Evolutionary conservation across 2,797 vertebrate species (phyloP), one percentile per base, ranked within the genome.

Genomic region (Cyprinella venusta): DNA sequence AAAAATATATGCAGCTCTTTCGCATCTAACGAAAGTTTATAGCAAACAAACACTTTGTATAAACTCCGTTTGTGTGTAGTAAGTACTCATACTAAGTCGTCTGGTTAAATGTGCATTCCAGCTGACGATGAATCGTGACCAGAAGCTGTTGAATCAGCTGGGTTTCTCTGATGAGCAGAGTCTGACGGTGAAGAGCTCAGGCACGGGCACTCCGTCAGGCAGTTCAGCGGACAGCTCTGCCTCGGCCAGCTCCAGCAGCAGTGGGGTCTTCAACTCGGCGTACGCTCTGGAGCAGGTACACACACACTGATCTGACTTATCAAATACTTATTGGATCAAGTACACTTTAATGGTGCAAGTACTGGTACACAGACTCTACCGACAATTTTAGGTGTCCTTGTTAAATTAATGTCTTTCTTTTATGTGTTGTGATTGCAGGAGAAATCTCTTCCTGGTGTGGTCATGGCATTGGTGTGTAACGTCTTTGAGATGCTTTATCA

Each of bases 401-500:
- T 6, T 30, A 6, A 16, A 30, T 63, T 16, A 7, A 63, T 8
- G 3, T 56, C 54, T 63, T 15, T 26, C 24, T 61, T 24, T 61
- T n/a, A 5, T 33, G 38, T 76, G 19, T 88, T 88, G 30, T 86
- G 33, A 24, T 81, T 69, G 8, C 88, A 99, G 98, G 98, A 99
- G 91, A 99, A 99, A 87, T 98, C 98, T 19, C 95, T 99, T 52
- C 98, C 98, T 38, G 98, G 98, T 50, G 97, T 99, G 26, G 98
- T 99, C 87, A 99, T 99, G 98, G 98, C 98, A 18, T 93, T 99
- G 0, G 98, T 99, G 81, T 99, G 97, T 88, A 99, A 98, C 40
- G 98, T 99, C 61, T 99, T 99, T 90, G 98, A 99, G 91, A 99
- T 99, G 97, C 96, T 99, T 67, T 99, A 99, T 90, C 98, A 99